These are phyloP conservation scores for Drosophila prosaltans DNA, from an alignment of 1,140 invertebrate species.

Conservation along the genomic window DNA sequence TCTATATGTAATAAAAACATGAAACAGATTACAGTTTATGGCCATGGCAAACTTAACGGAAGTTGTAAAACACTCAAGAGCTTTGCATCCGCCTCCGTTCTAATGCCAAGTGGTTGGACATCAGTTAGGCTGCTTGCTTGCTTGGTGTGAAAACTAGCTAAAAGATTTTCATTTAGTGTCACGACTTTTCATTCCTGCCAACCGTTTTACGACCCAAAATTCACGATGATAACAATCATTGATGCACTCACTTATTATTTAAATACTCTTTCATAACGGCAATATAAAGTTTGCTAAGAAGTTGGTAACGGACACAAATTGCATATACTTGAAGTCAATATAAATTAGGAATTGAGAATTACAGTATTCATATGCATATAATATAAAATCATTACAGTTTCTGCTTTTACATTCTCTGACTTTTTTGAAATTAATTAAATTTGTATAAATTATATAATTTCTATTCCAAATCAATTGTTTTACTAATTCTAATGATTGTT, in stretches of 20 bases:
- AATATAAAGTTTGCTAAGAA: background rate
- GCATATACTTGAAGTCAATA: no score
- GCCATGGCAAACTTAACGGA: constrained; percentile 66
- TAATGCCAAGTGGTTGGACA: background rate
- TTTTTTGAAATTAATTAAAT: no score
- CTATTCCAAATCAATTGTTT: no score
- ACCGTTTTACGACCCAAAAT: constrained; percentile 64
- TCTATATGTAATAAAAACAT: constrained; percentile 69
- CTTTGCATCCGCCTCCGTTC: constrained; percentile 32
- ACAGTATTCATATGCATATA: no score
- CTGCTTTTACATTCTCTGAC: no score
- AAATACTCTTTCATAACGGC: background rate
- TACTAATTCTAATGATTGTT: no score
- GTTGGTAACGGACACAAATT: background rate
- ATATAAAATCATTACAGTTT: no score
- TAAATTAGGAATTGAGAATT: no score
- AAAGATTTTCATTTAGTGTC: constrained; percentile 48
- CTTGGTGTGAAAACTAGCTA: constrained; percentile 72
- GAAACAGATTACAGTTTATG: constrained; percentile 75
- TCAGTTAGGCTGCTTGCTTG: background rate
- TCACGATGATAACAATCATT: constrained; percentile 67
- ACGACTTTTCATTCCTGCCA: background rate
- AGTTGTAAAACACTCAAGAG: constrained; percentile 79
- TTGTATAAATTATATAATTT: no score
- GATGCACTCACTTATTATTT: constrained; percentile 71